Conservation (phyloP, 2,113 vertebrate genomes). For the Chlorodrepanis virens region DNA sequence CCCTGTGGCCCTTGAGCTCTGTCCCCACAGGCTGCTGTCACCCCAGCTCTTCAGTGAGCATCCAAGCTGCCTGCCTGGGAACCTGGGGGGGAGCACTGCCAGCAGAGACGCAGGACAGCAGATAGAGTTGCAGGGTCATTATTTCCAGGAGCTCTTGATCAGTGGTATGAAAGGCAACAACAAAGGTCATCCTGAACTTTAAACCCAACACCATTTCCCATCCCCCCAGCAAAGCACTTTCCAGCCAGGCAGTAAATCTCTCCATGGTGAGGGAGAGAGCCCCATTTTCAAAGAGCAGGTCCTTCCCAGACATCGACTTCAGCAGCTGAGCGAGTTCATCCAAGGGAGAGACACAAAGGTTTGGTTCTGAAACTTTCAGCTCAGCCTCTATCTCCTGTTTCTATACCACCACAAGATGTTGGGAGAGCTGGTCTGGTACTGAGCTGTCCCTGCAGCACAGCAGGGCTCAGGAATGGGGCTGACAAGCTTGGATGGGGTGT, state of each 20-base stretch:
- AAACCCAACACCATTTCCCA: conserved; percentile 39
- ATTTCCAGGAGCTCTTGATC: conserved; percentile 62
- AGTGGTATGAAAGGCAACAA: conserved; percentile 53
- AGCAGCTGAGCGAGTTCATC: background rate
- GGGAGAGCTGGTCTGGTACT: background rate
- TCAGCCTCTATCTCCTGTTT: rapidly evolving
- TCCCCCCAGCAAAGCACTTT: conserved; percentile 32
- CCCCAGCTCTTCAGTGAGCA: background rate
- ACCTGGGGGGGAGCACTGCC: background rate
- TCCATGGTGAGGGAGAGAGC: background rate
- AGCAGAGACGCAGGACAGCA: background rate
- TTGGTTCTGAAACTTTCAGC: background rate
- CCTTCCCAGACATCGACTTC: background rate
- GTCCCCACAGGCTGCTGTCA: background rate
- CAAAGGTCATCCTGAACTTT: conserved; percentile 65
- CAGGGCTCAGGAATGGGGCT: rapidly evolving
- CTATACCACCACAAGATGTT: rapidly evolving
- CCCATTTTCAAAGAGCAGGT: background rate
- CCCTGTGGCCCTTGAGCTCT: rapidly evolving
- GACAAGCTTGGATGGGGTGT: background rate
- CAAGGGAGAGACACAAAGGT: rapidly evolving
- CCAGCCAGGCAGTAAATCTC: conserved; percentile 44
- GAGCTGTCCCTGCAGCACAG: background rate
- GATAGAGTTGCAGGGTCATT: conserved; percentile 36
- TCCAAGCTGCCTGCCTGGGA: conserved; percentile 11